These are phyloP conservation scores for Ecdyonurus torrentis DNA, from an alignment of 2,888 invertebrate species.

Conservation along the genomic window DNA sequence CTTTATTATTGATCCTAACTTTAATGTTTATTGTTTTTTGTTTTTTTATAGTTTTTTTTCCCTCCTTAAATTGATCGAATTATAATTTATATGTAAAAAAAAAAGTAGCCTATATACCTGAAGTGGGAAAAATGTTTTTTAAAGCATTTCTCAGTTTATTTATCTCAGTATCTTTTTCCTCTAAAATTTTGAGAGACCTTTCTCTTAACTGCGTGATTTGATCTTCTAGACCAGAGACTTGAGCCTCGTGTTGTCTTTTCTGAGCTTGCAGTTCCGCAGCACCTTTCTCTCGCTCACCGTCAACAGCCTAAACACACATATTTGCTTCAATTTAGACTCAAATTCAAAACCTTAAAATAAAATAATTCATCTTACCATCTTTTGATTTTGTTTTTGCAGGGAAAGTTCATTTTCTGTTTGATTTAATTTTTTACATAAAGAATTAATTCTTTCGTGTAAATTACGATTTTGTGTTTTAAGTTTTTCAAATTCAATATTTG, in stretches of 20 bases:
- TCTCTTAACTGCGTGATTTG: constrained; percentile 63
- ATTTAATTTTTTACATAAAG: neutral
- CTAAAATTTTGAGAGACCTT: constrained; percentile 54
- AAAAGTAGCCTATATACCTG: neutral
- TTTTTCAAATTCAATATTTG: neutral
- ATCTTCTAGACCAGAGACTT: constrained; percentile 44
- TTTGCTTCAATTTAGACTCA: neutral
- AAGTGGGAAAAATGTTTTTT: neutral
- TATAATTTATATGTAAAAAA: too few relatives aligned
- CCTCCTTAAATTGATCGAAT: neutral
- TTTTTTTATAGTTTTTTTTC: neutral
- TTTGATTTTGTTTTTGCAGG: neutral
- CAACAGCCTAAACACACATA: neutral
- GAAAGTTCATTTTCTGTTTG: neutral
- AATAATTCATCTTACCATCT: neutral
- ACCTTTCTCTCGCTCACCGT: neutral
- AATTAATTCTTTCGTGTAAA: neutral
- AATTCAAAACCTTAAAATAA: neutral
- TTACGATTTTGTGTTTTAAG: neutral
- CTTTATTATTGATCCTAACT: too few relatives aligned
- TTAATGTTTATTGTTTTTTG: too few relatives aligned
- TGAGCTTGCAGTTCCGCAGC: neutral
- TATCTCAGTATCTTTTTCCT: constrained; percentile 71
- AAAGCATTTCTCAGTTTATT: constrained; percentile 46
- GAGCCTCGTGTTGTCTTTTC: constrained; percentile 19